Evolutionary conservation across 2,888 invertebrate species (phyloP), one percentile per base, ranked within the genome.

Genomic region (Tholera decimalis): DNA sequence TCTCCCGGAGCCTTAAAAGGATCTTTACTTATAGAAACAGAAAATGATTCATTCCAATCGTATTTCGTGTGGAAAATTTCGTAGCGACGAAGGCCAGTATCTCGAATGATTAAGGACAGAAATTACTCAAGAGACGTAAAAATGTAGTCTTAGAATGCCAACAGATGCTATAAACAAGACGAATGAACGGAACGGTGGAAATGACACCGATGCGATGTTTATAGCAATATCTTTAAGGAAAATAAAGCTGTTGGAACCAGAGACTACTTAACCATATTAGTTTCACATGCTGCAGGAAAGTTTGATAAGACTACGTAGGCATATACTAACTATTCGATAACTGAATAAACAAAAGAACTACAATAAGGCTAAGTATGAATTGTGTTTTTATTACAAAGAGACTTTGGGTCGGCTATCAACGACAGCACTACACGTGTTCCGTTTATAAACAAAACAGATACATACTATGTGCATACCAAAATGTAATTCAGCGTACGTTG

Each of bases 401-500:
- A 57, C 69, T 54, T 64, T 50, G n/a, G 53, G 53, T 35, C 37
- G 35, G 26, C 54, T 66, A 74, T 66, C 59, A 33, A 49, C 73
- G 33, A 65, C 57, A 37, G 37, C 39, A 37, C n/a, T 50, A 68
- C 79, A 79, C 66, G 70, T 79, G 77, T 62, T 47, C 28, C 43
- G 43, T 56, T 61, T 67, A 60, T 57, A 70, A 71, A 71, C 49
- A 57, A 68, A 57, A 66, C 55, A 53, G 18, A 54, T 44, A 50
- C 20, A 54, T 44, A 54, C 22, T 44, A 44, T 33, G 44, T 44
- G 49, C 47, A 53, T 26, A 61, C 46, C 46, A 33, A n/a, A 44
- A 49, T 67, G 11, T 22, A 56, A 50, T 49, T 44, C 47, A 44
- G 6, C 15, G 15, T 30, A 61, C 28, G 41, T 39, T 55, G 24